Percentiles rank a stretch among this genome's conserved stretches.
These are phyloP conservation scores for Panonychus citri DNA, from an alignment of 1,140 invertebrate species.

Conservation along the genomic window DNA sequence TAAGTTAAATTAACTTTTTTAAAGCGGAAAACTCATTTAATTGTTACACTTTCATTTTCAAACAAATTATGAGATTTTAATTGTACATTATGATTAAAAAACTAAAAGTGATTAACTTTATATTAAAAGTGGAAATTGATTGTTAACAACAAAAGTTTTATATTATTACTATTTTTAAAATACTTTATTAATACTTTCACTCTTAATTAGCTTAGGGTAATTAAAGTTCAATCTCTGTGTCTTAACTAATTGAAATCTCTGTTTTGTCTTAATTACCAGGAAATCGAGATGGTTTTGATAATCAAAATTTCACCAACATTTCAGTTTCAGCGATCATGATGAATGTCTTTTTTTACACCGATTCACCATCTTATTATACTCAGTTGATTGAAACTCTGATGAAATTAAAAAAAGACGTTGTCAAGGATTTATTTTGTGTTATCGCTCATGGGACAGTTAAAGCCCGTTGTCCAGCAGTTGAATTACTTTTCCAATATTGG, in stretches of 20 bases:
- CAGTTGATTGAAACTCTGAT: slow-evolving; percentile 82
- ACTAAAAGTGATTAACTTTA: too few relatives aligned
- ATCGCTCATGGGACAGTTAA: slow-evolving; percentile 86
- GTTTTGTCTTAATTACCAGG: background rate
- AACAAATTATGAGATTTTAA: too few relatives aligned
- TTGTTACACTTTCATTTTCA: too few relatives aligned
- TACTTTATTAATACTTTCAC: background rate
- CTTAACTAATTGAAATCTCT: too few relatives aligned
- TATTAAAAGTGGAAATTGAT: too few relatives aligned
- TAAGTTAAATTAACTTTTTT: too few relatives aligned
- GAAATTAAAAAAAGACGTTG: slow-evolving; percentile 62
- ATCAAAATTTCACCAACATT: slow-evolving; percentile 44
- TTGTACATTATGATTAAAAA: too few relatives aligned
- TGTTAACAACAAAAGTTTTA: too few relatives aligned
- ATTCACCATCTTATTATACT: slow-evolving; percentile 74
- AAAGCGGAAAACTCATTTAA: too few relatives aligned
- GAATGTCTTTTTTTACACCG: slow-evolving; percentile 89
- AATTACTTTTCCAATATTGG: slow-evolving; percentile 96
- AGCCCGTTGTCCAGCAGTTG: slow-evolving; percentile 70
- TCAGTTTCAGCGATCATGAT: slow-evolving; percentile 85
- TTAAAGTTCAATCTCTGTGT: background rate
- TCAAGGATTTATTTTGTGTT: slow-evolving; percentile 79
- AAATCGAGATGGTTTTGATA: background rate
- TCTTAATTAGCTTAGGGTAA: background rate
- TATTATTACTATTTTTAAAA: background rate